Percentiles rank a stretch among this genome's conserved stretches.
Conservation (phyloP, 2,113 vertebrate genomes). For the Carettochelys insculpta region DNA sequence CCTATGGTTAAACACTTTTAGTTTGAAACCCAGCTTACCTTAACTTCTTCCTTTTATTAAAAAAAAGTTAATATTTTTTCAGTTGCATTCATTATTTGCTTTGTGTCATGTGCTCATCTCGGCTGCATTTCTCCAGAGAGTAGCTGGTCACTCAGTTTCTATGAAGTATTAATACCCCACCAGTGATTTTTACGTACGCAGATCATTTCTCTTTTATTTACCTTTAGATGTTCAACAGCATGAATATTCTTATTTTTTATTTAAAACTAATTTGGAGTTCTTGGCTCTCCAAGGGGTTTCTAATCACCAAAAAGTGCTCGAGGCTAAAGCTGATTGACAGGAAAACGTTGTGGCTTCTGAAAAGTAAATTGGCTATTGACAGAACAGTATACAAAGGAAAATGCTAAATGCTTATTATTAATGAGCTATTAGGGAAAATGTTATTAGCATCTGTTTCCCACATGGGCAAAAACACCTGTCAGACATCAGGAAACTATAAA, state of each 20-base stretch:
- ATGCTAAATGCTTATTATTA: conserved; percentile 80
- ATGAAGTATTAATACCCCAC: conserved; percentile 81
- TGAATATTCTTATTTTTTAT: conserved; percentile 99
- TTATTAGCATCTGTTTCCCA: conserved; percentile 83
- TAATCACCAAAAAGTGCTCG: conserved; percentile 96
- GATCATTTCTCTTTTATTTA: conserved; percentile 82
- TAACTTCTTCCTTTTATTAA: not conserved
- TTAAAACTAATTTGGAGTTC: conserved; percentile 99
- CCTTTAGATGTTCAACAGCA: conserved; percentile 96
- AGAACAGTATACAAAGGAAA: conserved; percentile 79
- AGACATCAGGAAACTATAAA: conserved; percentile 76
- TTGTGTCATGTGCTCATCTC: conserved; percentile 48
- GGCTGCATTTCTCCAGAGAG: conserved; percentile 53
- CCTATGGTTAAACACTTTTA: not conserved
- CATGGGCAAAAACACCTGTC: conserved; percentile 84
- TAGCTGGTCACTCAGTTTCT: conserved; percentile 57
- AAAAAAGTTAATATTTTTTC: conserved; percentile 12
- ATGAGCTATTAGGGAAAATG: conserved; percentile 80
- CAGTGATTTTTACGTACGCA: conserved; percentile 84
- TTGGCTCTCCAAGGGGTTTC: conserved; percentile 94
- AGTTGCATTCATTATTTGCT: conserved; percentile 8
- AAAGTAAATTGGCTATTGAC: conserved; percentile 82
- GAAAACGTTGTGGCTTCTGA: conserved; percentile 86
- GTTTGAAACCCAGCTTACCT: not conserved
- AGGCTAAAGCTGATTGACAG: conserved; percentile 96